Evolutionary conservation across 2,797 vertebrate genomes (phyloP).

Genomic region (Pogoniulus pusillus): DNA sequence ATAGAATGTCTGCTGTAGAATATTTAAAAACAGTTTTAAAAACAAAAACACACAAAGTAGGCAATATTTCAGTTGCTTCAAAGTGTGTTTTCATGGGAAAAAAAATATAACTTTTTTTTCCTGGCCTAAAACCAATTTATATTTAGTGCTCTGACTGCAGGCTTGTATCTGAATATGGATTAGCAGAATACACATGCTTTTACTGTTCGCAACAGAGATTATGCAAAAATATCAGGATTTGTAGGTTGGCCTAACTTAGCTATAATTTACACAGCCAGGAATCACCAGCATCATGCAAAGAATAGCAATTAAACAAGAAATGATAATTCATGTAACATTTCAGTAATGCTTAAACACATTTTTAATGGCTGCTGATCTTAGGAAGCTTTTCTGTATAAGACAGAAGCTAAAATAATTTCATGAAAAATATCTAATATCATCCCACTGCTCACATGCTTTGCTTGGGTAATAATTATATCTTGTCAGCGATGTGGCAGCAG

Average conservation of each 20-base stretch:
- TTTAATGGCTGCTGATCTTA: conserved; percentile 50
- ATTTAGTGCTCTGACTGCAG: neutral
- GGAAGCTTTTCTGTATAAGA: conserved; percentile 16
- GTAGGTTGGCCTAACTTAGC: conserved; percentile 21
- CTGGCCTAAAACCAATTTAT: conserved; percentile 26
- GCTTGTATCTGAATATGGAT: conserved; percentile 29
- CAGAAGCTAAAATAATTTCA: conserved; percentile 8
- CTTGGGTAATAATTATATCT: neutral
- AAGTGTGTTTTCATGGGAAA: neutral
- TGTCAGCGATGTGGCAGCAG: neutral
- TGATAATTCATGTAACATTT: conserved; percentile 44
- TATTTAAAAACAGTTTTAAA: conserved; percentile 48
- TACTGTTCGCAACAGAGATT: conserved; percentile 56
- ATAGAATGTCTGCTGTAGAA: conserved; percentile 57
- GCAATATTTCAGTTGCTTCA: conserved; percentile 13
- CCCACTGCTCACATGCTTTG: neutral
- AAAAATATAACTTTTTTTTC: neutral
- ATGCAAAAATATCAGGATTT: conserved; percentile 37
- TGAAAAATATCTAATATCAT: neutral
- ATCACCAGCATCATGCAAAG: conserved; percentile 52
- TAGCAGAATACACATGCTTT: conserved; percentile 49
- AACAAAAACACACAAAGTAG: conserved; percentile 3
- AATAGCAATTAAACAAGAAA: conserved; percentile 59
- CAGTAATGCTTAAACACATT: conserved; percentile 54
- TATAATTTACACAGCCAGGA: conserved; percentile 59